phyloP scores from a whole-genome alignment of 1,140 invertebrate species.

The Portunus trituberculatus region DNA sequence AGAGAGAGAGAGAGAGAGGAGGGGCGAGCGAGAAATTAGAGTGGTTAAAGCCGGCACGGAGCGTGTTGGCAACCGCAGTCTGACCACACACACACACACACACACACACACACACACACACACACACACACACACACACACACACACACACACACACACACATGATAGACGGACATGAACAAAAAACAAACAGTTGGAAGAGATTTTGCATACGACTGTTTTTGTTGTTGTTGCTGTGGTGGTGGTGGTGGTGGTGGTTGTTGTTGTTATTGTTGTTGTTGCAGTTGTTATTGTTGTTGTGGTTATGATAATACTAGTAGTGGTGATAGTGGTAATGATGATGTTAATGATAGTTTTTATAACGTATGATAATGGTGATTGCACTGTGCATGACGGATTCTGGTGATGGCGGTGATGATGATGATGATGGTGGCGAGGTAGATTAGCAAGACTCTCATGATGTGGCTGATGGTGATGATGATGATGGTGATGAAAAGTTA shows the following conservation, averaged over 20 bases:
- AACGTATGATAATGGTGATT: not conserved
- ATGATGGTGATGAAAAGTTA: not conserved
- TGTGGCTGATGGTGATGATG: not conserved
- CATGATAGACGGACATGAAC: not conserved
- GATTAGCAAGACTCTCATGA: not conserved
- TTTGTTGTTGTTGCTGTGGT: no score
- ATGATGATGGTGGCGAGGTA: not conserved
- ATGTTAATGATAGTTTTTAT: not conserved
- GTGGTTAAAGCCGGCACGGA: not conserved
- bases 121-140: constrained; percentile 20
- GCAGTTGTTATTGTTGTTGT: not conserved
- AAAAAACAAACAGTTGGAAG: not conserved
- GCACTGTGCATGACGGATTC: not conserved
- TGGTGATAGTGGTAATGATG: not conserved
- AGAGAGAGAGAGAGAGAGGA: not conserved
- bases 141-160: constrained; percentile 20
- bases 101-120: constrained; percentile 18
- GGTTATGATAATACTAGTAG: not conserved
- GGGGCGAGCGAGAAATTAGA: not conserved
- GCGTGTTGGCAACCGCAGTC: not conserved
- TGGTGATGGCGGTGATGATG: not conserved
- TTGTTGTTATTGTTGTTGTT: no score
- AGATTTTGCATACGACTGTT: no score
- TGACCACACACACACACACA: not conserved
- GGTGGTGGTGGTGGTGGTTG: no score